These are phyloP conservation scores for Coronaproctus castanopsis DNA, from an alignment of 2,888 invertebrate genomes.

Conservation along the genomic window DNA sequence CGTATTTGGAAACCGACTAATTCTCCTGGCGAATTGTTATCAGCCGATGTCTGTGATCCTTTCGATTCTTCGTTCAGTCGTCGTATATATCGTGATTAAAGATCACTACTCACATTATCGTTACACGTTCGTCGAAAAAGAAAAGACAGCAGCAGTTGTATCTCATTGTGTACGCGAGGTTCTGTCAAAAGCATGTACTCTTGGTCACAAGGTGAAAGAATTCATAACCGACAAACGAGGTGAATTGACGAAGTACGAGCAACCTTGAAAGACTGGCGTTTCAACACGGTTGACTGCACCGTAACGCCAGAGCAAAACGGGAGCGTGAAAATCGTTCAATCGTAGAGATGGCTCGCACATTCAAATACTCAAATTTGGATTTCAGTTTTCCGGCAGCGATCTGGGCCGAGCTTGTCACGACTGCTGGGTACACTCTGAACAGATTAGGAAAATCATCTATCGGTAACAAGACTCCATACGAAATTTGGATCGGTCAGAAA, in stretches of 20 bases:
- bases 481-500: conserved; percentile 19
- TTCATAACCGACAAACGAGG: conserved; percentile 22
- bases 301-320: conserved; percentile 17
- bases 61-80: neutral
- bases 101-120: neutral
- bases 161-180: too few species aligned
- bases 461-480: conserved; percentile 20
- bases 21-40: conserved; percentile 19
- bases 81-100: neutral
- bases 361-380: conserved; percentile 15
- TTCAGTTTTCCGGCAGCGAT: conserved; percentile 14
- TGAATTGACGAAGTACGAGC: too few species aligned
- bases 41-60: neutral
- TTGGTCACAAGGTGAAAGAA: conserved; percentile 21
- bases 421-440: conserved; percentile 14
- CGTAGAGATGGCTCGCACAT: conserved; percentile 16
- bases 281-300: conserved; percentile 14
- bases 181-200: conserved; percentile 13
- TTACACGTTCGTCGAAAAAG: neutral
- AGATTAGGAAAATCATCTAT: conserved; percentile 14
- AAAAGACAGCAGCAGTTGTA: neutral
- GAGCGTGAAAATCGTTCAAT: conserved; percentile 17
- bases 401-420: conserved; percentile 16
- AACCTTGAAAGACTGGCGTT: too few species aligned
- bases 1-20: conserved; percentile 10